Base-by-base conservation (phyloP, 1,140 invertebrate species). In the Solen grandis region DNA sequence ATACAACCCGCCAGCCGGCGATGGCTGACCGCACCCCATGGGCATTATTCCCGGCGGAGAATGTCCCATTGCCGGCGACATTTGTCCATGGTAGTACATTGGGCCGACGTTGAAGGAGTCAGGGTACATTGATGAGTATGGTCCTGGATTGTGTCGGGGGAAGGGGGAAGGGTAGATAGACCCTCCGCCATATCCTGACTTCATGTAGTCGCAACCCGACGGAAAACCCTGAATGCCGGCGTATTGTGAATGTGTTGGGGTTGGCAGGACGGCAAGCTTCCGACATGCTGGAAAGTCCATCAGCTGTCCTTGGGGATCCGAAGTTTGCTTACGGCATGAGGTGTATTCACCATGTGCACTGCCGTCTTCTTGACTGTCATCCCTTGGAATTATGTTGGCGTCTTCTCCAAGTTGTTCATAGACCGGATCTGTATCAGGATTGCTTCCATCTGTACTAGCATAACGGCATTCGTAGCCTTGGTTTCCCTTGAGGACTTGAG, bases 1-100 rank as follows among this genome's bases (percentile, higher is more conserved):
- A 50, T 78, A 78, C n/a, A 69, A 78, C 4, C 63, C 75, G 2
- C 50, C 29, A 14, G 41, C 75, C 33, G 63, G 65, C 10, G 14
- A 35, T 10, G 41, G 50, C 31, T 38, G 75, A 1, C 68, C 55
- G 35, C 75, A 78, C 16, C 75, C 75, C n/a, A 78, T 19, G 10
- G 75, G 63, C 65, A 78, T 57, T 14, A 78, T n/a, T 31, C 75
- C 75, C 31, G 63, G 75, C 1, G 75, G 63, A 29, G 75, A 78
- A 54, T 78, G 75, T 27, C 62, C 75, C 5, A 78, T 54, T 1
- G 63, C 75, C 35, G 75, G 75, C 8, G 75, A 78, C 75, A 78
- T 78, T 25, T 68, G 63, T 16, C 63, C 65, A 50, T 69, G 75
- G 36, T 78, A 78, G 31, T 78, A 78, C 63, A 60, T 65, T 19